Percentiles rank a stretch among this genome's conserved stretches.
phyloP scores from a whole-genome alignment of 2,888 invertebrate genomes.

The Sinohyriopsis cumingii region DNA sequence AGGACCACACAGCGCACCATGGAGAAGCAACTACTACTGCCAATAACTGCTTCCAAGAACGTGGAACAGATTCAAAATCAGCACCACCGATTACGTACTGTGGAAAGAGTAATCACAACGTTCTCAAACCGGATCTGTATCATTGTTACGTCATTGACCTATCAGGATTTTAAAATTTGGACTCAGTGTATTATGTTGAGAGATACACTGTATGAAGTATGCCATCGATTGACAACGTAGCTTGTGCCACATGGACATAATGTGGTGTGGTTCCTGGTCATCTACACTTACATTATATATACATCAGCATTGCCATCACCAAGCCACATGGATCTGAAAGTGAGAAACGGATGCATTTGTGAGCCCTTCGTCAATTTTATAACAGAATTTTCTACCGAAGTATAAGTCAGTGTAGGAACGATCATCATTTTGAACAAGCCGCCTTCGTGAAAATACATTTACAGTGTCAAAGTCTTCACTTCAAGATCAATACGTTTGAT shows the following conservation, averaged over 20 bases:
- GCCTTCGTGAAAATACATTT: conserved; percentile 22
- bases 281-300: conserved; percentile 35
- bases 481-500: conserved; percentile 23
- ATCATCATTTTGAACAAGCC: conserved; percentile 21
- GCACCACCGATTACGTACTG: too few relatives aligned
- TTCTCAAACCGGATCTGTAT: too few relatives aligned
- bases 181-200: conserved; percentile 18
- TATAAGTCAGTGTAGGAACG: conserved; percentile 8
- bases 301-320: conserved; percentile 36
- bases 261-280: conserved; percentile 8
- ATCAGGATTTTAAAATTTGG: too few relatives aligned
- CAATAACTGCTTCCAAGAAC: too few relatives aligned
- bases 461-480: conserved; percentile 11
- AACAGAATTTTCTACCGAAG: conserved; percentile 12
- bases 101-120: too few relatives aligned
- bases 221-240: conserved; percentile 22
- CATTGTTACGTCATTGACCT: too few relatives aligned
- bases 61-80: too few relatives aligned
- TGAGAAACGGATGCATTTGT: conserved; percentile 19
- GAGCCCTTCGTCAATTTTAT: conserved; percentile 10
- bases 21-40: too few relatives aligned
- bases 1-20: too few relatives aligned
- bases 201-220: conserved; percentile 28
- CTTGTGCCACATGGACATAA: conserved; percentile 10
- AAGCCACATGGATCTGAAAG: conserved; percentile 35